Evolutionary conservation across 2,888 invertebrate genomes (phyloP), one percentile per base, ranked within the genome.

Genomic region (Rhagonycha fulva): DNA sequence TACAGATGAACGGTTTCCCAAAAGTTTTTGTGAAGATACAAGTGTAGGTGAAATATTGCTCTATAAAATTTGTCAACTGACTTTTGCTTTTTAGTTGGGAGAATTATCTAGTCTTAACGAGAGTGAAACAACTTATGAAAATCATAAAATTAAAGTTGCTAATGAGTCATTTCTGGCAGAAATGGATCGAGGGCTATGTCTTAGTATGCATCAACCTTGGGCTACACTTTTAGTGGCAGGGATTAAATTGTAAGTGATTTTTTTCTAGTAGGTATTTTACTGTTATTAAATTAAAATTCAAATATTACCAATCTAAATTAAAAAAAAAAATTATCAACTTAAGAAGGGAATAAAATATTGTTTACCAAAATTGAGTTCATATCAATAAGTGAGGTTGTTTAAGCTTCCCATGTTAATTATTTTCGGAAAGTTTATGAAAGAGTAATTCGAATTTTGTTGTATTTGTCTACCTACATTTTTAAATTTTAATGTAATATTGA

Each of bases 131-230:
- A 69, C 67, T 14, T 67, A 23, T 28, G 77, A 74, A 63, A 78
- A 75, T 71, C 68, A 80, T 26, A 72, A 71, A 66, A 72, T 77
- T 10, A 84, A 82, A 78, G 82, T 86, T 32, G 84, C 86, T 61
- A 87, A 87, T 82, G 85, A 86, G 70, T 87, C 86, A n/a, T 82
- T 87, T 26, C 78, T 86, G 60, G 83, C 84, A 32, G 83, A 81
- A 69, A 83, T 84, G 9, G 88, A 88, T 81, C 90, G 93, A 81
- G 97, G 98, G 1, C 90, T 93, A 82, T 98, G 98, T 86, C 88
- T 99, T 12, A 97, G 96, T 82, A 94, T 99, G 94, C 97, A 97
- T 88, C 98, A 99, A 85, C 98, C 98, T 0, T 98, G 96, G 93
- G 98, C 98, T 0, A 96, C 97, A 0, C 89, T 98, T 32, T 90